Base-by-base conservation (phyloP, 2,888 invertebrate species). In the Mythimna lalbum region DNA sequence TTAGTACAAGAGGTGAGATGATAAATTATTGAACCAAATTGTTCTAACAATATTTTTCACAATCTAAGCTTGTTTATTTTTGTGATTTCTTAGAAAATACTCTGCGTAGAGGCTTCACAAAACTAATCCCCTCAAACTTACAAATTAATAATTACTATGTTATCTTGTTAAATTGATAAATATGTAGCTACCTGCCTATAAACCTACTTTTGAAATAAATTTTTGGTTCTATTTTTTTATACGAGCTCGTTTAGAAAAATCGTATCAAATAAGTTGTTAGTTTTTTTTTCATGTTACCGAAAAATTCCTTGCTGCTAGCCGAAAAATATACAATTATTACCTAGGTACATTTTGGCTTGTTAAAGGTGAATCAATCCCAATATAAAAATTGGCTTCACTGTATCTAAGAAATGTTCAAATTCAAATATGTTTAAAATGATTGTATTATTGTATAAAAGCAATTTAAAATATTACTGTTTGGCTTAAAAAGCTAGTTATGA, bases 401-500 rank as follows among this genome's bases (percentile, higher is more conserved):
- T 68, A 55, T 64, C 12, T 66, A 66, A 57, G 33, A 62, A 78
- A 55, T 1, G 7, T 73, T 63, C 31, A 64, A 78, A 69, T 67
- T 65, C 50, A 64, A 70, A 61, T 67, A 69, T 62, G 49, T 69
- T 61, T 66, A 66, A 63, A 78, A 57, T 43, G 4, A 73, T 65
- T 77, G 81, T 74, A 69, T 75, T 78, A 82, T 73, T 73, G 53
- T 64, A 73, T 67, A 47, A 74, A 80, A 81, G 66, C 67, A 84
- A 83, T 81, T 80, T 72, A 63, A 81, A 77, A 63, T 75, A 75
- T 68, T 79, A 83, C 73, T 86, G 81, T 87, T 89, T 88, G 89
- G 94, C 94, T 95, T 95, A 75, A 87, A 91, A 94, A 93, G 94
- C 93, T 92, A 92, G 90, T 90, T 90, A 91, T 90, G 89, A 89